Evolutionary conservation across 2,888 invertebrate genomes (phyloP).

Genomic region (Plebejus anna): DNA sequence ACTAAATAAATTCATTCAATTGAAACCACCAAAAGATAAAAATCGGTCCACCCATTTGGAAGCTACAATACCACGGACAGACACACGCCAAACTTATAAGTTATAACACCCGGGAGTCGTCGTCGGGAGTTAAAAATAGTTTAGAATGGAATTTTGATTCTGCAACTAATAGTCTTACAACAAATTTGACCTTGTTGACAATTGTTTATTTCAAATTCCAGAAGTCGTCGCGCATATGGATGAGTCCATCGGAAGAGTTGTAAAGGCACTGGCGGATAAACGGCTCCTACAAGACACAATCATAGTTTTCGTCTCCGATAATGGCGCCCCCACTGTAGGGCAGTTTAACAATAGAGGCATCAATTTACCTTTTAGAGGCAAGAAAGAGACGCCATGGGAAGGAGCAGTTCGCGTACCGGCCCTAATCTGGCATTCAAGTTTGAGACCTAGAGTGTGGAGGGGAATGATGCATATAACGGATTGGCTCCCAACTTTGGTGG

Average conservation of each 20-base stretch:
- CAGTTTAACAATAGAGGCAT: slow-evolving; percentile 87
- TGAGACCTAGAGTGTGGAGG: slow-evolving; percentile 82
- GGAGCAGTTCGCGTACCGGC: slow-evolving; percentile 90
- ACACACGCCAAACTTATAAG: too few species aligned
- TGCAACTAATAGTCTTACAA: too few species aligned
- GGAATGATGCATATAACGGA: slow-evolving; percentile 89
- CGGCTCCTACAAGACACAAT: slow-evolving; percentile 89
- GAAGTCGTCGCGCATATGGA: slow-evolving; percentile 88
- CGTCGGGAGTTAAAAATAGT: too few species aligned
- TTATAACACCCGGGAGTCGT: too few species aligned
- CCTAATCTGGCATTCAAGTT: slow-evolving; percentile 82
- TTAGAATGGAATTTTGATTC: too few species aligned
- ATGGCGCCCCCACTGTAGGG: slow-evolving; percentile 90
- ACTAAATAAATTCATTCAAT: too few species aligned
- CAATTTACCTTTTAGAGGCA: slow-evolving; percentile 88
- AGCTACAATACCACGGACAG: too few species aligned
- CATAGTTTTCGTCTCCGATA: slow-evolving; percentile 93
- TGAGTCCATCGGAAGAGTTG: slow-evolving; percentile 87
- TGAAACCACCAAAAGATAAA: too few species aligned
- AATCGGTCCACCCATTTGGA: too few species aligned
- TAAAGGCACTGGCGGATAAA: slow-evolving; percentile 83
- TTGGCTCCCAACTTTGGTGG: slow-evolving; percentile 87
- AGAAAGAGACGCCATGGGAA: slow-evolving; percentile 91
- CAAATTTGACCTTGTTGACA: too few species aligned
- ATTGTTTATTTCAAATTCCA: slow-evolving; percentile 45